Evolutionary conservation across 2,888 invertebrate species (phyloP).

Genomic region (Drosophila peninsularis): DNA sequence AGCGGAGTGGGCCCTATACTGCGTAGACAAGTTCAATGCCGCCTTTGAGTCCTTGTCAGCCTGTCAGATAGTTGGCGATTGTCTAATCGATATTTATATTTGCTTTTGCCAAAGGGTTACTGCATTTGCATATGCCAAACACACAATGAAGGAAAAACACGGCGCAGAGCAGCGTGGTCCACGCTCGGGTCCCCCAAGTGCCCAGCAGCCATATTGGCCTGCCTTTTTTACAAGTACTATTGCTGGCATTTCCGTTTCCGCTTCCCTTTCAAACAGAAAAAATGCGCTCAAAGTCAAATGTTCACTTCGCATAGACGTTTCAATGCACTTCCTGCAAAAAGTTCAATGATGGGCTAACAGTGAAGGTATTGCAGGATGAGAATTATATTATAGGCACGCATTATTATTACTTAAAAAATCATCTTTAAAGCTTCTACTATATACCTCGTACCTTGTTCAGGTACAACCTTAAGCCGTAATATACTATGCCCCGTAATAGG

Average conservation of each 20-base stretch:
- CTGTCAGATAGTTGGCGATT: constrained; percentile 66
- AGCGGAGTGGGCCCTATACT: not conserved
- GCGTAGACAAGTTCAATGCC: constrained; percentile 71
- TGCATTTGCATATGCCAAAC: constrained; percentile 40
- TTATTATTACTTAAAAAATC: not conserved
- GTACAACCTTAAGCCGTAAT: not conserved
- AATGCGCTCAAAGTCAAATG: constrained; percentile 21
- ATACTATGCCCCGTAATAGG: not conserved
- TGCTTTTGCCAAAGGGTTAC: constrained; percentile 24
- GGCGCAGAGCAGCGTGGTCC: constrained; percentile 18
- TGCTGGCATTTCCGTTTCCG: constrained; percentile 73
- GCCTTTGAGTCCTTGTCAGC: constrained; percentile 61
- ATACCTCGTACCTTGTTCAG: too few relatives aligned
- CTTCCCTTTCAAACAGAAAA: constrained; percentile 18
- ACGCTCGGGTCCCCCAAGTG: constrained; percentile 16
- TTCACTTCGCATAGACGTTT: constrained; percentile 29
- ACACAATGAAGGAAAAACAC: constrained; percentile 16
- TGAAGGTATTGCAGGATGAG: not conserved
- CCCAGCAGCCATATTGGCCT: constrained; percentile 36
- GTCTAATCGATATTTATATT: constrained; percentile 77
- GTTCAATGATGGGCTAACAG: constrained; percentile 4
- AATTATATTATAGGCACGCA: not conserved
- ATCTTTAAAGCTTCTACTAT: not conserved
- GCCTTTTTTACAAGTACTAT: constrained; percentile 22
- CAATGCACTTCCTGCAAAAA: constrained; percentile 32